These are phyloP conservation scores for Dyspetes luteomarginatus DNA, from an alignment of 2,888 invertebrate genomes.

Conservation along the genomic window DNA sequence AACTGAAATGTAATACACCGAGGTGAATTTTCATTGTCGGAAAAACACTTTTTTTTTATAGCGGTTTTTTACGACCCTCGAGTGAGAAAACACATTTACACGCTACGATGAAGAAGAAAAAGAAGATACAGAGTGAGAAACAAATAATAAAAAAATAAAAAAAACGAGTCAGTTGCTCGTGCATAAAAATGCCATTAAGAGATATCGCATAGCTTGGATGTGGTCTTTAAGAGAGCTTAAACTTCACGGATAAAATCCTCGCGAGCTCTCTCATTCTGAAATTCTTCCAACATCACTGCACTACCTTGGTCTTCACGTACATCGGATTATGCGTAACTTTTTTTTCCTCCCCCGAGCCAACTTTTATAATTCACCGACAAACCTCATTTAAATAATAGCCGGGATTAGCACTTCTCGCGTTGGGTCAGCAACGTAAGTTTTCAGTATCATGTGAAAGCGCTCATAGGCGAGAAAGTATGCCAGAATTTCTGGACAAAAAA, in stretches of 20 bases:
- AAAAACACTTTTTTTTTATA: too few species aligned
- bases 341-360: background rate
- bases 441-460: too few species aligned
- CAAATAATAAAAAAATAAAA: background rate
- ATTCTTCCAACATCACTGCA: background rate
- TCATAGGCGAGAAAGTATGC: too few species aligned
- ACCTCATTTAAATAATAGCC: background rate
- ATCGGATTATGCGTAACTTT: background rate
- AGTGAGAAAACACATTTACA: background rate
- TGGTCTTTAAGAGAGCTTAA: slow-evolving; percentile 19
- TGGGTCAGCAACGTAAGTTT: background rate
- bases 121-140: background rate
- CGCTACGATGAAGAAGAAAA: background rate
- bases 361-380: background rate
- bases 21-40: too few species aligned
- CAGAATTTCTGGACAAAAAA: too few species aligned
- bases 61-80: background rate
- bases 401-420: background rate
- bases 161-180: background rate
- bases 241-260: slow-evolving; percentile 6
- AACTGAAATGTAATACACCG: too few species aligned
- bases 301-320: background rate
- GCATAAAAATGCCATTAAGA: slow-evolving; percentile 30
- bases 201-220: slow-evolving; percentile 1
- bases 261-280: background rate